Percentiles rank a stretch among this genome's conserved stretches.
Evolutionary conservation across 2,797 vertebrate species (phyloP).

Genomic region (Chanos chanos): DNA sequence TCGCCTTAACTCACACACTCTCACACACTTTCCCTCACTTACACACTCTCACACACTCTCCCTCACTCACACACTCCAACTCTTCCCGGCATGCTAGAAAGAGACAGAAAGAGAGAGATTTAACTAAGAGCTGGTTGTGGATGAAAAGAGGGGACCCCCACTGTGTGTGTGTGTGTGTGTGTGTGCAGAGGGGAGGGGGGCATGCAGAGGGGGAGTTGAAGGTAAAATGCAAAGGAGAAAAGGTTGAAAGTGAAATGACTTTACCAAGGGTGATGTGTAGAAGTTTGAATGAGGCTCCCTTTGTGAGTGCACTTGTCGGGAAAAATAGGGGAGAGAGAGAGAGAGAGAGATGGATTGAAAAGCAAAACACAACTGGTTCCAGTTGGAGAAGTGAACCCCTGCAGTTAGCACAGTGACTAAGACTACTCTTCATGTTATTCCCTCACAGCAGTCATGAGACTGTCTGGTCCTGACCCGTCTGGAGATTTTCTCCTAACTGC

Average conservation of each 20-base stretch:
- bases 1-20: not conserved
- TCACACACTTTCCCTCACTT: no score
- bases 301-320: not conserved
- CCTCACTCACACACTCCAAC: no score
- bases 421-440: not conserved
- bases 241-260: constrained; percentile 21
- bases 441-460: not conserved
- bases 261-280: constrained; percentile 17
- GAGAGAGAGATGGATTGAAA: not conserved
- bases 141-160: no score
- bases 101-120: no score
- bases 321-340: constrained; percentile 1
- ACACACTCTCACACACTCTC: no score
- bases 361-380: not conserved
- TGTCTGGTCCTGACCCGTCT: not conserved
- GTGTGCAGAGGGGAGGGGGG: no score
- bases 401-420: not conserved
- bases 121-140: not conserved
- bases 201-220: constrained; percentile 9
- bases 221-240: not conserved
- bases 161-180: no score
- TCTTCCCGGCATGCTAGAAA: not conserved
- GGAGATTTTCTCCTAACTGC: not conserved
- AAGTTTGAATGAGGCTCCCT: not conserved
- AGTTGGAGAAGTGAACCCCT: not conserved